Evolutionary conservation across 2,113 vertebrate species (phyloP).

Genomic region (Chinchilla lanigera): DNA sequence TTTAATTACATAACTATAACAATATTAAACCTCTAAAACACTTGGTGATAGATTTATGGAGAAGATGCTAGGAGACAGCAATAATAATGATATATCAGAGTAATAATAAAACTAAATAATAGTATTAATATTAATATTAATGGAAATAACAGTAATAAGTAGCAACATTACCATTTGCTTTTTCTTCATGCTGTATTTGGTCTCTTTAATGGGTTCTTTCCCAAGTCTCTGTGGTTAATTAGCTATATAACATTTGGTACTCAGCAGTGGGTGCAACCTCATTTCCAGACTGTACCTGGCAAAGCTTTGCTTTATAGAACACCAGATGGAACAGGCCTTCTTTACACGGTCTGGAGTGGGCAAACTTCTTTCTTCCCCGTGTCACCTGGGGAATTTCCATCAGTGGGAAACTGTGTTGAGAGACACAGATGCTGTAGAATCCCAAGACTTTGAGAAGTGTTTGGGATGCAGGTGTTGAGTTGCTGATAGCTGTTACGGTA

Average conservation of each 20-base stretch:
- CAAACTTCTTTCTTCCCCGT: slow-evolving; percentile 18
- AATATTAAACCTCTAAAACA: slow-evolving; percentile 82
- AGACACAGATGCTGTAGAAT: background rate
- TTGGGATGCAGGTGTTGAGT: background rate
- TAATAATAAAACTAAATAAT: slow-evolving; percentile 80
- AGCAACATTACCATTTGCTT: slow-evolving; percentile 48
- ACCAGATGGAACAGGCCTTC: slow-evolving; percentile 74
- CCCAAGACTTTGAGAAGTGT: background rate
- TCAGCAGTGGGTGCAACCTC: slow-evolving; percentile 76
- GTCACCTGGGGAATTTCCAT: background rate
- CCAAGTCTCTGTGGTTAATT: slow-evolving; percentile 78
- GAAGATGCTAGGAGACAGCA: slow-evolving; percentile 63
- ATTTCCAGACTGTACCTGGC: slow-evolving; percentile 80
- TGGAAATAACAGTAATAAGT: slow-evolving; percentile 70
- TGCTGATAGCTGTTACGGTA: background rate
- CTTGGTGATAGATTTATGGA: slow-evolving; percentile 78
- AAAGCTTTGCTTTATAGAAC: slow-evolving; percentile 49
- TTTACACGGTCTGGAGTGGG: slow-evolving; percentile 39
- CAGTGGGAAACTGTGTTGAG: background rate
- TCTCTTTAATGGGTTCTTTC: slow-evolving; percentile 74
- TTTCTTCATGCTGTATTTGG: slow-evolving; percentile 65
- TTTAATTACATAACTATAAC: slow-evolving; percentile 82
- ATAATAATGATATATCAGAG: slow-evolving; percentile 78
- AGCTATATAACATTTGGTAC: slow-evolving; percentile 80
- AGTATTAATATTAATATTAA: slow-evolving; percentile 83